phyloP scores from a whole-genome alignment of 1,140 invertebrate genomes.

The Cotesia chilonis region DNA sequence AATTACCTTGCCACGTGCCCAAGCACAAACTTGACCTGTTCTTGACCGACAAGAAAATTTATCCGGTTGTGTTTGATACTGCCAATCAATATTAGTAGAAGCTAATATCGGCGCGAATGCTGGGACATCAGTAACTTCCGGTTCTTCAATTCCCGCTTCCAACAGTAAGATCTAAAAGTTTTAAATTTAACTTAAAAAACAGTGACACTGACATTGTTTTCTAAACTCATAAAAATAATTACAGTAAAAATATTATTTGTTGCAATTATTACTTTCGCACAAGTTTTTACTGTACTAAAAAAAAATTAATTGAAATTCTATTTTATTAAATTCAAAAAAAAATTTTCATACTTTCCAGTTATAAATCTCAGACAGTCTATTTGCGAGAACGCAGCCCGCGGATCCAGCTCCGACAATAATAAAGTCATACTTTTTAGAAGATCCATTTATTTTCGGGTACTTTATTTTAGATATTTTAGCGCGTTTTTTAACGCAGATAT shows the following conservation, averaged over 20 bases:
- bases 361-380: conserved; percentile 48
- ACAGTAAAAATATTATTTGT: too few species aligned
- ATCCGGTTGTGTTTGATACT: conserved; percentile 67
- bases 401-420: conserved; percentile 71
- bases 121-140: conserved; percentile 72
- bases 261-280: too few species aligned
- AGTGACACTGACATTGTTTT: too few species aligned
- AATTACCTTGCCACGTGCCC: conserved; percentile 56
- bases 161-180: conserved; percentile 71
- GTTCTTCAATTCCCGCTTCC: conserved; percentile 80
- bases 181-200: background rate
- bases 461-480: conserved; percentile 60
- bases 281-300: too few species aligned
- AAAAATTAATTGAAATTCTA: too few species aligned
- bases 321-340: too few species aligned
- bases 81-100: conserved; percentile 69
- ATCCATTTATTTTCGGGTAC: conserved; percentile 46
- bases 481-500: conserved; percentile 50
- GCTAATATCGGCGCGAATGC: conserved; percentile 69
- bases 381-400: conserved; percentile 74
- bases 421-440: conserved; percentile 66
- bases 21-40: conserved; percentile 48
- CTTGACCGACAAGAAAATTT: conserved; percentile 60
- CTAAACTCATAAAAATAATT: too few species aligned
- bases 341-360: conserved; percentile 42